Conservation (phyloP, 2,113 vertebrate species). For the Natator depressus region DNA sequence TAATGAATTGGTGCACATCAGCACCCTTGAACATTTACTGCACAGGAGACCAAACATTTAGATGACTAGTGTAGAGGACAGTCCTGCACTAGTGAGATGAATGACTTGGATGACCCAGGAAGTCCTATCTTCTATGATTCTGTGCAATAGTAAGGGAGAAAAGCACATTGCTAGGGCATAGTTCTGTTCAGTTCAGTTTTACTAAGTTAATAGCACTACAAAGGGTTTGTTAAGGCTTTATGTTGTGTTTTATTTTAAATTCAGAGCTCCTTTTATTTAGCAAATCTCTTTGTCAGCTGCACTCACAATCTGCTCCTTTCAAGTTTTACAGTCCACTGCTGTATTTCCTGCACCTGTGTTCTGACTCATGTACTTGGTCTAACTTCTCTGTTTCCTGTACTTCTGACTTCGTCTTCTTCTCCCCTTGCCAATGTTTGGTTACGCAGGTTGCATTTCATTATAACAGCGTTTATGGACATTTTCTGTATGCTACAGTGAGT, state of each 20-base stretch:
- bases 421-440: slow-evolving; percentile 59
- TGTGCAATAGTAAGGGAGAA: background rate
- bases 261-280: slow-evolving; percentile 55
- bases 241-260: slow-evolving; percentile 40
- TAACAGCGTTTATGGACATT: background rate
- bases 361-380: slow-evolving; percentile 66
- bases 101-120: background rate
- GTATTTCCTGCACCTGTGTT: slow-evolving; percentile 68
- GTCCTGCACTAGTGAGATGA: background rate
- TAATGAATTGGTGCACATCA: background rate
- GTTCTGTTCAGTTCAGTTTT: slow-evolving; percentile 15
- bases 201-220: background rate
- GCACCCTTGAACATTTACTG: fast-evolving
- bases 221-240: slow-evolving; percentile 25
- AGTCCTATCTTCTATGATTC: background rate
- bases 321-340: slow-evolving; percentile 57
- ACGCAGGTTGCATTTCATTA: slow-evolving; percentile 75
- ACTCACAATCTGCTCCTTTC: slow-evolving; percentile 64
- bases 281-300: slow-evolving; percentile 63
- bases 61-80: background rate
- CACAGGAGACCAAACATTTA: background rate
- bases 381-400: slow-evolving; percentile 70
- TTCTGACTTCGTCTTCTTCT: slow-evolving; percentile 68
- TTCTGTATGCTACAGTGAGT: fast-evolving
- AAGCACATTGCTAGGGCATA: background rate